Percentiles rank a stretch among this genome's conserved stretches.
These are phyloP conservation scores for Rhagoletis pomonella DNA, from an alignment of 1,140 invertebrate genomes.

Conservation along the genomic window DNA sequence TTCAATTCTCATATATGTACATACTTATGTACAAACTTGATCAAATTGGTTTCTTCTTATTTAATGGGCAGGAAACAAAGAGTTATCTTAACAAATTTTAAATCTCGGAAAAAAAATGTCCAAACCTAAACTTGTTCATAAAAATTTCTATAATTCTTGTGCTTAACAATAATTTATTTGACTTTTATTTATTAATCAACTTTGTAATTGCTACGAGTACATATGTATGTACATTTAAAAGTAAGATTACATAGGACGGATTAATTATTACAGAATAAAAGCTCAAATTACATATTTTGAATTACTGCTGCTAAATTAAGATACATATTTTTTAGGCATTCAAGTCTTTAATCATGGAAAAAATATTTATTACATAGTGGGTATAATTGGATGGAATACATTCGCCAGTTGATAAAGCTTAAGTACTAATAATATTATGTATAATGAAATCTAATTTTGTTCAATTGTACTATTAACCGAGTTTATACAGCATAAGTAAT, in stretches of 20 bases:
- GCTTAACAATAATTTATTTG: conserved; percentile 15
- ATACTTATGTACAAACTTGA: too few relatives aligned
- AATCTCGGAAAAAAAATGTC: too few relatives aligned
- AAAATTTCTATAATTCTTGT: too few relatives aligned
- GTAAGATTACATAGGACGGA: background rate
- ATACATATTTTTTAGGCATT: background rate
- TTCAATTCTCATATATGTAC: too few relatives aligned
- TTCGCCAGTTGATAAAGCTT: background rate
- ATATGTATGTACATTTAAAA: background rate
- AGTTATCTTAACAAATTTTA: too few relatives aligned
- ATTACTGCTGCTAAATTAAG: background rate
- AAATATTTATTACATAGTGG: background rate
- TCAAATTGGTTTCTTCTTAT: too few relatives aligned
- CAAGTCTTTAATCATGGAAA: background rate
- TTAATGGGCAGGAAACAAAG: too few relatives aligned
- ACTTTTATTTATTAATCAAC: background rate
- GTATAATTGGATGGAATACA: background rate
- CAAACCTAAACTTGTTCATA: too few relatives aligned
- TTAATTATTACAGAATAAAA: background rate
- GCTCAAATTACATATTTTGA: background rate
- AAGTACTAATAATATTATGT: background rate
- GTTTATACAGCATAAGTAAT: background rate
- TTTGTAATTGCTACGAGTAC: background rate
- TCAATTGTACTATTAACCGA: background rate
- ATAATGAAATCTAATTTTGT: background rate